Evolutionary conservation across 2,113 vertebrate species (phyloP), one percentile per base, ranked within the genome.

Genomic region (Rhineura floridana): DNA sequence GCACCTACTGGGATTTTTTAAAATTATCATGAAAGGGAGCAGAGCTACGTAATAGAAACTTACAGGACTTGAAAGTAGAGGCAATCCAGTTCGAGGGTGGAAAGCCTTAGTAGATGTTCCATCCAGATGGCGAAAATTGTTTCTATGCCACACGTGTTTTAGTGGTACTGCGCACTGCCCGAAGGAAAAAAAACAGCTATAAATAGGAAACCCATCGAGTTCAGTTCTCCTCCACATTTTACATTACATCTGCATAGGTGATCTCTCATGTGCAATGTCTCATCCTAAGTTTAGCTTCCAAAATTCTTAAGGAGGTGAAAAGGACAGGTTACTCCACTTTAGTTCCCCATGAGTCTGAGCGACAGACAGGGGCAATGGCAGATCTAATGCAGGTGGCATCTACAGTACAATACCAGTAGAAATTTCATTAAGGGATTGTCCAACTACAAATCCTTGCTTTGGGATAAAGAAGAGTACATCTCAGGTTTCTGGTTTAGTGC

Each of bases 1-100:
- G 62, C 30, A n/a, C 15, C 25, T 10, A 1, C 23, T 10, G 1
- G 19, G 28, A 25, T 52, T 70, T 52, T 19, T 44, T 42, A 30
- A 67, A 30, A 48, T 65, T 23, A 63, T 3, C 15, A 36, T 50
- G 33, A 72, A 85, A 12, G 10, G 13, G 25, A 28, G 21, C 3
- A 36, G 9, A 65, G 28, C 44, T 52, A 21, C 33, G 89, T 19
- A 87, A 86, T 39, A 83, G 2, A 50, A 75, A 97, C 97, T 97
- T 96, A 99, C 99, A 70, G 99, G 99, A 94, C 99, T 99, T 90
- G 99, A 99, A 92, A 99, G 98, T 86, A 99, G 98, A 95, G 99
- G 99, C 93, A 99, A 96, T 89, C 99, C 99, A 90, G 99, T 99
- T 94, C 97, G 98, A 80, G 99, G 99, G 92, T 99, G 99, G 96